phyloP scores from a whole-genome alignment of 2,797 vertebrate genomes.

The Labroides dimidiatus region DNA sequence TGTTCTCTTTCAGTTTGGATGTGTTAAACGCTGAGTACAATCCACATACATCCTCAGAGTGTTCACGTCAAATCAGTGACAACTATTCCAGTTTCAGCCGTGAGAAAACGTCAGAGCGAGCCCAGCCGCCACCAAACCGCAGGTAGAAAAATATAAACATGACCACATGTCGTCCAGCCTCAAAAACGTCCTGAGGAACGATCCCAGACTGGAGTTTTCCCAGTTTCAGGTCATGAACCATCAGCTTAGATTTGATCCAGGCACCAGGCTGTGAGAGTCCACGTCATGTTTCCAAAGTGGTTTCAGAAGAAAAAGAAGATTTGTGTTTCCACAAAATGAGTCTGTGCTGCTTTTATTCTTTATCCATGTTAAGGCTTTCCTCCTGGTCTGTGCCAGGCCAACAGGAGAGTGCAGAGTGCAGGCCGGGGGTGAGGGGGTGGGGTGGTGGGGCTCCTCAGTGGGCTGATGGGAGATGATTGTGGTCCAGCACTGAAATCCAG shows the following conservation, averaged over 20 bases:
- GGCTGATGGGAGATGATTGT: conserved; percentile 68
- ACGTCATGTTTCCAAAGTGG: conserved; percentile 49
- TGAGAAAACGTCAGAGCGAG: background rate
- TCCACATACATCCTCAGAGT: conserved; percentile 28
- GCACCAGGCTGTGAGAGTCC: background rate
- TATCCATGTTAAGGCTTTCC: conserved; percentile 27
- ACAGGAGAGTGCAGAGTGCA: conserved; percentile 40
- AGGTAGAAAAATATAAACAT: conserved; percentile 39
- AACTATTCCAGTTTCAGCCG: conserved; percentile 38
- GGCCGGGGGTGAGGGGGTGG: no score
- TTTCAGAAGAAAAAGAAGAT: conserved; percentile 28
- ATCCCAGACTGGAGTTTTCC: conserved; percentile 4
- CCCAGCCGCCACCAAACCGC: conserved; percentile 20
- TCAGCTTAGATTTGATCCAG: no score
- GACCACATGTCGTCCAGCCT: conserved; percentile 3
- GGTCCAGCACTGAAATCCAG: conserved; percentile 71
- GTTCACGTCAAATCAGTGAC: conserved; percentile 22
- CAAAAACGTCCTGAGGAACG: background rate
- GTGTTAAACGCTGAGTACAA: conserved; percentile 12
- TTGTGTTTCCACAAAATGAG: conserved; percentile 34
- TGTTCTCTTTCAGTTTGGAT: conserved; percentile 24
- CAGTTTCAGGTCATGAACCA: conserved; percentile 15
- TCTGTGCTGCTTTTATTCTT: background rate
- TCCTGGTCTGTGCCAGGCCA: conserved; percentile 43
- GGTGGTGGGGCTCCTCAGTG: conserved; percentile 50